Conservation (phyloP, 2,797 vertebrate genomes). For the Sebastes kiyomatsui region DNA sequence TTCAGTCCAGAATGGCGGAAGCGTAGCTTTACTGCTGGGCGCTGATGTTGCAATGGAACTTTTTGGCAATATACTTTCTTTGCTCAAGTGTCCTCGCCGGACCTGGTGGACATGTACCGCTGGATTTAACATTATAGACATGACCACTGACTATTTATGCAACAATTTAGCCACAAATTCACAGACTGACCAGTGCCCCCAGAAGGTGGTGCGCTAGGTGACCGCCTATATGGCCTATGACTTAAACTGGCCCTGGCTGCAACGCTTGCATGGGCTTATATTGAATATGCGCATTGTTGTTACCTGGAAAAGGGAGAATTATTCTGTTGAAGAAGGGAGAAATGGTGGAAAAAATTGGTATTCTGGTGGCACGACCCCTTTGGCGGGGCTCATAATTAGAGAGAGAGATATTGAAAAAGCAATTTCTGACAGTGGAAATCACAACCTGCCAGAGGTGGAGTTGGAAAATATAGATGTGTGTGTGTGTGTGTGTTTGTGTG, state of each 20-base stretch:
- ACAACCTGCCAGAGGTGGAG: slow-evolving; percentile 86
- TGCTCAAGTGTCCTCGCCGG: no score
- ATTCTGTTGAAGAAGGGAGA: slow-evolving; percentile 52
- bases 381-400: slow-evolving; percentile 86
- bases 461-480: slow-evolving; percentile 80
- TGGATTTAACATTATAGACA: no score
- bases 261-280: slow-evolving; percentile 6
- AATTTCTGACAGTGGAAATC: slow-evolving; percentile 88
- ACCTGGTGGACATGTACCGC: no score
- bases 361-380: slow-evolving; percentile 83
- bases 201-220: no score
- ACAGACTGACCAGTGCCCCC: no score
- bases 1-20: no score
- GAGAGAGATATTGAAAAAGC: slow-evolving; percentile 88
- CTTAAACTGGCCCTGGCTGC: background rate
- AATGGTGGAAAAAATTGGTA: slow-evolving; percentile 81
- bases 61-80: no score
- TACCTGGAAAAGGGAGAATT: slow-evolving; percentile 47
- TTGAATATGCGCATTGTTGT: slow-evolving; percentile 43
- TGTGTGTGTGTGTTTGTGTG: slow-evolving; percentile 20
- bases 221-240: no score
- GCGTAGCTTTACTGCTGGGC: no score
- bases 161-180: no score
- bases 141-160: no score
- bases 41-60: no score